Base-by-base conservation (phyloP, 2,888 invertebrate species). In the Boloria euphrosyne region DNA sequence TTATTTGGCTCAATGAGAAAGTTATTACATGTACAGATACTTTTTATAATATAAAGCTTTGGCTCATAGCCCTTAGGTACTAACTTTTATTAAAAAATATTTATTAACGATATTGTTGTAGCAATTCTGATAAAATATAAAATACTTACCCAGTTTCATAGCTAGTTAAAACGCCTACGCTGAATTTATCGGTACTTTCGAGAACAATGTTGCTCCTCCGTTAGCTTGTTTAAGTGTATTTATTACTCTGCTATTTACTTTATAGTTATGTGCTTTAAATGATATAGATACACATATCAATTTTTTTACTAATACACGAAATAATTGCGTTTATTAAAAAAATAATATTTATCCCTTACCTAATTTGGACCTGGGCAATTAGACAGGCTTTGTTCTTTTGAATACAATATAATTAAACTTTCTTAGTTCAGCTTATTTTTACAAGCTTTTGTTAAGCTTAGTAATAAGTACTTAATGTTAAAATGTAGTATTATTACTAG, bases 211-310 rank as follows among this genome's bases (percentile, higher is more conserved):
- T 46, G 57, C 16, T 46, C 22, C 57, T 27, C 27, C 16, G 46
- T 22, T 46, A 57, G 46, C 46, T 27, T 46, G 57, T 46, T 57
- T 55, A n/a, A 57, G 22, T 22, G n/a, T 46, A 46, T 46, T 57
- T 46, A 57, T 46, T 57, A 46, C 46, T 46, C 46, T 13, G 46
- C 22, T 46, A 46, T 57, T 57, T 57, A 22, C 46, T 46, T 46
- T 27, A 16, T 46, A 57, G 46, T 46, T 57, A 4, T 46, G n/a
- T 13, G 13, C 18, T 68, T 64, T 73, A 92, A 91, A 92, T 92
- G 31, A 38, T 7, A 38, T 10, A 38, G 31, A 38, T 38, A 38
- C 2, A 22, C 3, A 22, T 3, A 10, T 38, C 31, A 10, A 38
- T 7, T 7, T 3, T 38, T 38, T 38, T 38, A 38, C 10, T 38